These are phyloP conservation scores for Eurystomus gularis DNA, from an alignment of 2,113 vertebrate species.

Conservation along the genomic window DNA sequence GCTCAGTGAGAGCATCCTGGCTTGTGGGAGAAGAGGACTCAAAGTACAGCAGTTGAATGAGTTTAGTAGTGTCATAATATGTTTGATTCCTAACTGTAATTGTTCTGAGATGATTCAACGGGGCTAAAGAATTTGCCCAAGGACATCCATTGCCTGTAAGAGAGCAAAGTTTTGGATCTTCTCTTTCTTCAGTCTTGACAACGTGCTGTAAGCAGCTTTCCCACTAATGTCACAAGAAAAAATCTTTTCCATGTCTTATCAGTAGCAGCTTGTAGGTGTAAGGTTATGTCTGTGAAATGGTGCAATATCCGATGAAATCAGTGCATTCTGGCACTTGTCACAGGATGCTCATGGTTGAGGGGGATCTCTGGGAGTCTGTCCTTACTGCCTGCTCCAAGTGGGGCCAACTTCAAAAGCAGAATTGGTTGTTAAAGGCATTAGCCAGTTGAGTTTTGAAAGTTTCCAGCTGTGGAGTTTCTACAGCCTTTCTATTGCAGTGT, in stretches of 20 bases:
- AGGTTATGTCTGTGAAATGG: not conserved
- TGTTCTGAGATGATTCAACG: not conserved
- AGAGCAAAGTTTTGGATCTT: not conserved
- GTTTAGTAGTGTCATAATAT: not conserved
- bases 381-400: not conserved
- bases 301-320: not conserved
- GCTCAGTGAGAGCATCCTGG: not conserved
- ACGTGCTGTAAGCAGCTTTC: not conserved
- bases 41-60: not conserved
- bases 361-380: not conserved
- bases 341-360: not conserved
- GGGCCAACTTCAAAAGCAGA: not conserved
- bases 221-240: not conserved
- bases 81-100: not conserved
- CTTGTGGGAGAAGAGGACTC: not conserved
- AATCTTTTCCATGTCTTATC: not conserved
- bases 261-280: not conserved
- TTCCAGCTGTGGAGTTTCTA: not conserved
- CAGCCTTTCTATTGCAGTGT: not conserved
- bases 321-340: not conserved
- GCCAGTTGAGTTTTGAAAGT: not conserved
- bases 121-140: not conserved
- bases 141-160: not conserved
- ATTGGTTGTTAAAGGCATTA: not conserved
- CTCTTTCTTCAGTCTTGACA: not conserved